Evolutionary conservation across 2,113 vertebrate genomes (phyloP).

Genomic region (Prolemur simus): DNA sequence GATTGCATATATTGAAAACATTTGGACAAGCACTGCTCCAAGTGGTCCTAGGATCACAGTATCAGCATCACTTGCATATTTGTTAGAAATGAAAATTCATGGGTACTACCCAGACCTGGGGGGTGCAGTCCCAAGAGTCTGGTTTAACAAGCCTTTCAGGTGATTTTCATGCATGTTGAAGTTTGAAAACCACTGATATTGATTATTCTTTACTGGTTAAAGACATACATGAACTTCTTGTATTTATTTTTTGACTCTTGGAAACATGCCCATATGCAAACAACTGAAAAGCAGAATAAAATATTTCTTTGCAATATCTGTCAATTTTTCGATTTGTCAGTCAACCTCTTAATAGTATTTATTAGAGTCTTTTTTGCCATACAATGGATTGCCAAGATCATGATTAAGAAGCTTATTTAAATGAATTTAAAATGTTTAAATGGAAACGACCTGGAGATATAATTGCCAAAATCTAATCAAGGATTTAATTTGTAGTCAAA

Average conservation of each 20-base stretch:
- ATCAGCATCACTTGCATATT: not conserved
- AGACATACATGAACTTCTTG: constrained; percentile 38
- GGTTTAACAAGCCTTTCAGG: not conserved
- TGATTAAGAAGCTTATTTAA: constrained; percentile 86
- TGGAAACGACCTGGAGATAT: constrained; percentile 84
- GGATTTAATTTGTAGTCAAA: constrained; percentile 86
- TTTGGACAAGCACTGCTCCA: not conserved
- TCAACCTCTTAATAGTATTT: constrained; percentile 75
- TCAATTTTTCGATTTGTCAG: constrained; percentile 67
- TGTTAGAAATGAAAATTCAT: not conserved
- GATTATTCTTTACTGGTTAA: constrained; percentile 34
- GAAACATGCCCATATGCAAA: constrained; percentile 60
- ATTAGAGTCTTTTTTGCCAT: constrained; percentile 78
- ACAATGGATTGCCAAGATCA: constrained; percentile 82
- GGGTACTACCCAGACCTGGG: not conserved
- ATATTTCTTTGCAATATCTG: constrained; percentile 47
- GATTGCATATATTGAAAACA: not conserved
- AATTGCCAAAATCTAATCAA: constrained; percentile 89
- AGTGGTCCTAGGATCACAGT: not conserved
- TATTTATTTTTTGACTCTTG: constrained; percentile 73
- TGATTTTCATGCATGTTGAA: not conserved
- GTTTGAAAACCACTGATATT: not conserved
- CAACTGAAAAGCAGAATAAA: constrained; percentile 15
- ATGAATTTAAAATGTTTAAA: constrained; percentile 87
- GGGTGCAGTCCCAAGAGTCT: not conserved